Percentiles rank a stretch among this genome's conserved stretches.
Conservation (phyloP, 2,797 vertebrate species). For the Anguilla pacifica region DNA sequence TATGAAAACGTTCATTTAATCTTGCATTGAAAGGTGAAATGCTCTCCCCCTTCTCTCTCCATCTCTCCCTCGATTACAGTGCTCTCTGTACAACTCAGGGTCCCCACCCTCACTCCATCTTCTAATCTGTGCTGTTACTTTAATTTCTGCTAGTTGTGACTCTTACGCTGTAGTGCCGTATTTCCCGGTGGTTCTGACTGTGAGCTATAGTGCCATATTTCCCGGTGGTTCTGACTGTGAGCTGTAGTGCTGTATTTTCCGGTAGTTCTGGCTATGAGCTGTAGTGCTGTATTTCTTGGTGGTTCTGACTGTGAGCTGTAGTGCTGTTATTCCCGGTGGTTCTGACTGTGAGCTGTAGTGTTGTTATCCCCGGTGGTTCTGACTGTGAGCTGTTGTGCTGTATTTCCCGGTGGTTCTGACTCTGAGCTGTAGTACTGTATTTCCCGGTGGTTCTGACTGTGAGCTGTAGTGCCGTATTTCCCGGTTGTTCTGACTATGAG, state of each 20-base stretch:
- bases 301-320: neutral
- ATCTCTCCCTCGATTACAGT: neutral
- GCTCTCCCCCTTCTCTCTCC: neutral
- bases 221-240: neutral
- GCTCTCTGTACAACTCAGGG: neutral
- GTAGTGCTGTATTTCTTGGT: neutral
- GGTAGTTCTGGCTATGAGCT: neutral
- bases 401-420: neutral
- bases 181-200: neutral
- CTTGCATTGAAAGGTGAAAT: constrained; percentile 30
- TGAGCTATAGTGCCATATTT: neutral
- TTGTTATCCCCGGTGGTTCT: neutral
- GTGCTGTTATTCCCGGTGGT: neutral
- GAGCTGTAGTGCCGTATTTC: neutral
- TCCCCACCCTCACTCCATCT: too few relatives aligned
- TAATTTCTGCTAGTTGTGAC: neutral
- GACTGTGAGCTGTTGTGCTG: too few relatives aligned
- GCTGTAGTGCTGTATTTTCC: too few relatives aligned
- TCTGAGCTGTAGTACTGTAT: too few relatives aligned
- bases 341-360: neutral
- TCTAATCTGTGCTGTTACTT: neutral
- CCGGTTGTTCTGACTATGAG: neutral
- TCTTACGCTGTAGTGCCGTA: neutral
- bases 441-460: neutral
- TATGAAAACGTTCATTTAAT: constrained; percentile 30